Evolutionary conservation across 1,140 invertebrate species (phyloP), one percentile per base, ranked within the genome.

Genomic region (Uloborus diversus): DNA sequence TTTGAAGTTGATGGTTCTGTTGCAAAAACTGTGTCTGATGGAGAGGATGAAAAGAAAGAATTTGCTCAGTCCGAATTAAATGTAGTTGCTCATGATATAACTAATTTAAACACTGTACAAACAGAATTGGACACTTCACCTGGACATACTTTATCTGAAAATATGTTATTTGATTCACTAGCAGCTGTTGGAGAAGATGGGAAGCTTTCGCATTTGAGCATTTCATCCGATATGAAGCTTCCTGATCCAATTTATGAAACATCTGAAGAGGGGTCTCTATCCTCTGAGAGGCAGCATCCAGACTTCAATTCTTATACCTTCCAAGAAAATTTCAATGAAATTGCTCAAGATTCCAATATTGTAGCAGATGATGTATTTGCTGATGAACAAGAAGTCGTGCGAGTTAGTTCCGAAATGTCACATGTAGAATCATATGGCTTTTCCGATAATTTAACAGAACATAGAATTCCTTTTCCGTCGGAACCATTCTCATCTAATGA

Each of bases 191-290:
- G 1, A 42, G 37, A 42, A 2, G 17, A 42, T 42, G 37, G 17
- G 37, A 42, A 42, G 37, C 9, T 42, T 42, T 27, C 20, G 0
- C 42, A 32, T 23, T 73, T 32, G 7, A 73, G 69, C 33, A 23
- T 61, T n/a, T 59, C 69, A 14, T 73, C 69, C 5, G 69, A 73
- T 32, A 59, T 73, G 4, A 73, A 73, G 35, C 69, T 73, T 30
- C 69, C 69, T 17, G 69, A 73, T 61, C 69, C 69, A n/a, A 73
- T 73, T 32, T 73, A 73, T 61, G 69, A 73, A 47, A 73, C 69
- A 61, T 73, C 69, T 20, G 69, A 73, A 13, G 69, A 73, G 23
- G 69, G 69, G 7, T 73, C 69, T n/a, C 30, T 73, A 28, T 61
- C 69, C 1, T 73, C 35, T 32, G 69, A 73, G 25, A 73, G 61